These are phyloP conservation scores for Andrena haemorrhoa DNA, from an alignment of 2,888 invertebrate genomes.

Conservation along the genomic window DNA sequence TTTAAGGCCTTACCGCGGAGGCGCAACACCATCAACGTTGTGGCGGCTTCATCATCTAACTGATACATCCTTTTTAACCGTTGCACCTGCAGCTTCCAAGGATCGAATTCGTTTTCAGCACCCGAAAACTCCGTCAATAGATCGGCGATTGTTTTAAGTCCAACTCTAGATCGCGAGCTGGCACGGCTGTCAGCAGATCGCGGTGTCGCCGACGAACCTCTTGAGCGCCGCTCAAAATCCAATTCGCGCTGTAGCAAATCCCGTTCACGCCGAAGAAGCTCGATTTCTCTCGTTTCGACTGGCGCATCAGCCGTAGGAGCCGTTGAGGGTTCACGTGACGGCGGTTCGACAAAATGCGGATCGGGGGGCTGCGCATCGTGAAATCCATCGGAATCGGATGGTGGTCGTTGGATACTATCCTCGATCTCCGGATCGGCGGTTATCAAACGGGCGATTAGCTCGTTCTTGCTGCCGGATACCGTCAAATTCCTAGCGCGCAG, in stretches of 20 bases:
- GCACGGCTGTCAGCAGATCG: too few relatives aligned
- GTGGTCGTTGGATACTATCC: not conserved
- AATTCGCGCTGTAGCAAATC: not conserved
- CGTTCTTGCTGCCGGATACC: not conserved
- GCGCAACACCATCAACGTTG: too few relatives aligned
- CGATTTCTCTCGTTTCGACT: not conserved
- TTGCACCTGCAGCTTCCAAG: conserved; percentile 1
- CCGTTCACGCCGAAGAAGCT: not conserved
- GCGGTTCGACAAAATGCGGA: not conserved
- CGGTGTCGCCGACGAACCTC: too few relatives aligned
- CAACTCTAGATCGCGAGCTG: too few relatives aligned
- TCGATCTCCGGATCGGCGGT: not conserved
- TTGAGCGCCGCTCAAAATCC: not conserved
- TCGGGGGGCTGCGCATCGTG: not conserved
- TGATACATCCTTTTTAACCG: not conserved
- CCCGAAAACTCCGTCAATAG: not conserved
- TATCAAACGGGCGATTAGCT: not conserved
- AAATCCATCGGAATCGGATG: not conserved
- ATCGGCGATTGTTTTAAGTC: not conserved
- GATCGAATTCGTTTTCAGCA: not conserved
- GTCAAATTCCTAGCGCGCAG: not conserved
- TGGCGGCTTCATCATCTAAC: too few relatives aligned
- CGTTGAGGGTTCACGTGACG: not conserved
- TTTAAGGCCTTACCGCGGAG: too few relatives aligned
- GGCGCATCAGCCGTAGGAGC: not conserved